These are phyloP conservation scores for Porites cylindrica DNA, from an alignment of 92 coral and sea anemone species.

Conservation along the genomic window DNA sequence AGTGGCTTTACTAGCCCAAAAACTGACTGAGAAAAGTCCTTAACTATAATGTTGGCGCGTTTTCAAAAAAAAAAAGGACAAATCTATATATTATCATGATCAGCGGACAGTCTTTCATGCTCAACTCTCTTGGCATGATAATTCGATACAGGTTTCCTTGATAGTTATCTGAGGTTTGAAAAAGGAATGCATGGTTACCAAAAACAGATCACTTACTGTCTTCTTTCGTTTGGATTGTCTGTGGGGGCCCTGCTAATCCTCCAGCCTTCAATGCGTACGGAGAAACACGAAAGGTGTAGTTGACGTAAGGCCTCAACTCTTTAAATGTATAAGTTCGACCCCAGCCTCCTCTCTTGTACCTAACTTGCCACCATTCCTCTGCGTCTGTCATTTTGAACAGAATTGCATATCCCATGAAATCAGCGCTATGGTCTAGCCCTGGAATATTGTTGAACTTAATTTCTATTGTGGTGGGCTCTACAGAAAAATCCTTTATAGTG, in stretches of 20 bases:
- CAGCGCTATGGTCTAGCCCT: not conserved
- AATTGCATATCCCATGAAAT: conserved; percentile 22
- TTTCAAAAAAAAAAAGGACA: too few species aligned
- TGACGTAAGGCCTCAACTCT: not conserved
- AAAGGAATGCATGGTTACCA: too few species aligned
- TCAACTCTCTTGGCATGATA: too few species aligned
- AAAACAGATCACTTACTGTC: not conserved
- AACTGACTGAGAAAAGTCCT: too few species aligned
- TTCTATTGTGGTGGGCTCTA: not conserved
- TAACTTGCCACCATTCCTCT: not conserved
- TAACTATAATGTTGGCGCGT: too few species aligned
- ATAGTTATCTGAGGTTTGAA: too few species aligned
- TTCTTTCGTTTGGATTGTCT: conserved; percentile 6
- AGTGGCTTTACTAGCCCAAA: too few species aligned
- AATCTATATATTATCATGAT: too few species aligned
- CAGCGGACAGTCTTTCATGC: too few species aligned
- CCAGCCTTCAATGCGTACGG: conserved; percentile 26
- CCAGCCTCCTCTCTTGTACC: conserved; percentile 4
- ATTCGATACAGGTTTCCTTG: too few species aligned
- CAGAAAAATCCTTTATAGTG: not conserved
- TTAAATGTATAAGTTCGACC: not conserved
- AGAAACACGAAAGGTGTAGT: conserved; percentile 21
- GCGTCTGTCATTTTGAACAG: conserved; percentile 10
- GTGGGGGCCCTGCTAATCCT: conserved; percentile 18
- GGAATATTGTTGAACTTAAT: not conserved